Base-by-base conservation (phyloP, 2,113 vertebrate species). In the Heterochromis multidens region DNA sequence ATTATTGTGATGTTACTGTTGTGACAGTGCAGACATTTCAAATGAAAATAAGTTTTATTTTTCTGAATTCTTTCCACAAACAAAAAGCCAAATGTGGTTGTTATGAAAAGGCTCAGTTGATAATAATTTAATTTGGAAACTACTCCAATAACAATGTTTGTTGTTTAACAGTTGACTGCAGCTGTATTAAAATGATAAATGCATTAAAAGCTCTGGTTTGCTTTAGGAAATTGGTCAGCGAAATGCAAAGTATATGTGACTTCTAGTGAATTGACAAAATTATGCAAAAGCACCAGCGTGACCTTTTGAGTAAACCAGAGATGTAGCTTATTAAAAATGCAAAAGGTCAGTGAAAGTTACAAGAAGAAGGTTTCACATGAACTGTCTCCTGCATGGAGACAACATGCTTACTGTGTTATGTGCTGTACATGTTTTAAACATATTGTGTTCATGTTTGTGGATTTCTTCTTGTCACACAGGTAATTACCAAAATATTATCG, bases 291-390 rank as follows among this genome's bases (percentile, higher is more conserved):
- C 54, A 63, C 52, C 77, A 78, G 59, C 6, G 77, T 90, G 88
- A 91, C 89, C 90, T 92, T 93, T 88, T 33, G 46, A 80, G 37
- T 63, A 81, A 67, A 90, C 81, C 78, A 56, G 76, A 89, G 61
- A 33, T 14, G 37, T 80, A 85, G 85, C 87, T 91, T 72, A 88
- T 90, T 83, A 89, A 63, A 58, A 74, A 85, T 60, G 82, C 87
- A 85, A 90, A 92, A 93, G 89, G 88, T 90, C 93, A 92, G 82
- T 40, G 56, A 84, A 80, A 86, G 67, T 85, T 88, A 67, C 67
- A 82, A 23, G 76, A 74, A 17, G 56, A 67, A 63, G 54, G 40
- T 82, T 63, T 58, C 33, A 63, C 77, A 57, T 23, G 31, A 81
- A 77, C 2, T 40, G 31, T 79, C 60, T 80, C 62, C 72, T 83